These are phyloP conservation scores for Martes martes DNA, from an alignment of 2,113 vertebrate species.

Conservation along the genomic window DNA sequence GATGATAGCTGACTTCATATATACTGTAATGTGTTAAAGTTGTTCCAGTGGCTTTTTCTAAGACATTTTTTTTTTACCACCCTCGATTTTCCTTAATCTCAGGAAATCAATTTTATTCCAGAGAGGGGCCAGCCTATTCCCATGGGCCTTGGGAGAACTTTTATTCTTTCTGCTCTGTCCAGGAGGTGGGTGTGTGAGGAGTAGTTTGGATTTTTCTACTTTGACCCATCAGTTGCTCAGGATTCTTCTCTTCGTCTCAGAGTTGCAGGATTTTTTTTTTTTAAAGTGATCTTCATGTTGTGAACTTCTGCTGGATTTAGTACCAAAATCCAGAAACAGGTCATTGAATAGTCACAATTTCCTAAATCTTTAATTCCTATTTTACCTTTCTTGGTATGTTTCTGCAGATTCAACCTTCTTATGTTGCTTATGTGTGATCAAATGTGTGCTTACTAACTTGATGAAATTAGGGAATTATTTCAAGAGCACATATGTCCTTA, in stretches of 20 bases:
- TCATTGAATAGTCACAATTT: background rate
- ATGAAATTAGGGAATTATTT: constrained; percentile 17
- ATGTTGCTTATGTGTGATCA: background rate
- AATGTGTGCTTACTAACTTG: background rate
- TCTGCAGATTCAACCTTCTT: background rate
- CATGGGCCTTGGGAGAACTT: background rate
- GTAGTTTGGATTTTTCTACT: background rate
- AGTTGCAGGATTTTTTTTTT: too few relatives aligned
- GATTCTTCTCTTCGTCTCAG: background rate
- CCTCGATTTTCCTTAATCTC: background rate
- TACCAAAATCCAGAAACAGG: background rate
- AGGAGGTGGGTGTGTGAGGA: background rate
- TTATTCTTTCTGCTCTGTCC: background rate
- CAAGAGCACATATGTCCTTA: background rate
- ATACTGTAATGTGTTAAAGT: background rate
- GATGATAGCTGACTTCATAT: background rate
- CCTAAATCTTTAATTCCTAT: background rate
- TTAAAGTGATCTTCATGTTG: background rate
- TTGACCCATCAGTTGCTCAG: background rate
- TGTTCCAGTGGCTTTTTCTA: background rate
- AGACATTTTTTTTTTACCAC: background rate
- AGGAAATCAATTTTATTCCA: background rate
- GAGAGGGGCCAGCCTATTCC: background rate
- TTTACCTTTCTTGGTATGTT: background rate
- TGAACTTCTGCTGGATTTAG: background rate